These are phyloP conservation scores for Ciconia nigra DNA, from an alignment of 2,797 vertebrate genomes.

Conservation along the genomic window DNA sequence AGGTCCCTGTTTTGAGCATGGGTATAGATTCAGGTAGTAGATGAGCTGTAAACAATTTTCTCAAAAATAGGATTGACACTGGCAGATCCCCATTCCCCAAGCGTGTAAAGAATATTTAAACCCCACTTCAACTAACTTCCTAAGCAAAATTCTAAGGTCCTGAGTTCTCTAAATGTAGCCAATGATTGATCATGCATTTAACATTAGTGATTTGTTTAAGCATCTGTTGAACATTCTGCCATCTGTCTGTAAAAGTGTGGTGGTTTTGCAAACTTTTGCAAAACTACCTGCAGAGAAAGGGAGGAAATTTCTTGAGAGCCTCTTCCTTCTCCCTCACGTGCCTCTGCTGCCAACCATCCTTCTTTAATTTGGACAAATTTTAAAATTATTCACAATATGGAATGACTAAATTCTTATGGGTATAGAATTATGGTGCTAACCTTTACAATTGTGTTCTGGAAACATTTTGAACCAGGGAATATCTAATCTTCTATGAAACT, in stretches of 20 bases:
- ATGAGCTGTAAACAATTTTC: background rate
- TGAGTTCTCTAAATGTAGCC: background rate
- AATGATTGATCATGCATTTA: background rate
- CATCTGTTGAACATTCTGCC: background rate
- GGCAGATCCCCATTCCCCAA: background rate
- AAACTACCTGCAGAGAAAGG: background rate
- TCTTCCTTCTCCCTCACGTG: background rate
- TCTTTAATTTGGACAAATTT: background rate
- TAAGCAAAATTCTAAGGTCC: background rate
- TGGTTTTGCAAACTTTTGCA: background rate
- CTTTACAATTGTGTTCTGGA: background rate
- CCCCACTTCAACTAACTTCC: background rate
- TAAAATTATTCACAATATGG: background rate
- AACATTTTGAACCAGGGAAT: background rate
- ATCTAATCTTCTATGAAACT: background rate
- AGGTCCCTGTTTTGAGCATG: background rate
- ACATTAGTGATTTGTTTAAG: background rate
- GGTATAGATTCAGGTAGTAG: background rate
- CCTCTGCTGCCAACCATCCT: background rate
- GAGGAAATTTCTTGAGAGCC: background rate
- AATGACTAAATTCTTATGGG: background rate
- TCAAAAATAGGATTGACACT: background rate
- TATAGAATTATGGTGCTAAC: background rate
- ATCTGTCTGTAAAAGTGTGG: background rate
- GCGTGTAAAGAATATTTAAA: background rate